phyloP scores from a whole-genome alignment of 64 coral and sea anemone species.

The Montipora capricornis region DNA sequence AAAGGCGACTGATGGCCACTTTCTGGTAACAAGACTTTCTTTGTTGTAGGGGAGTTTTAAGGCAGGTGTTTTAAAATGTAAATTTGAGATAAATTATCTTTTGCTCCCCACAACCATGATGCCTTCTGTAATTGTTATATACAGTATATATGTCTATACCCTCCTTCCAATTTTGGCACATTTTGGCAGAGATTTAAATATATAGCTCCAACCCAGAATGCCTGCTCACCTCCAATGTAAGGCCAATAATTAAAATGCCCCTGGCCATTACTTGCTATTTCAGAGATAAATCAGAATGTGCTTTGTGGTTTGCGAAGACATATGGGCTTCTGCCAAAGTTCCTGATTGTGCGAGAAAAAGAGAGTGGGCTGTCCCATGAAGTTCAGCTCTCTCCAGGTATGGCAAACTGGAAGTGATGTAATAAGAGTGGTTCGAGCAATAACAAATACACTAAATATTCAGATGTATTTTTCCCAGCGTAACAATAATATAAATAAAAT shows the following conservation, averaged over 20 bases:
- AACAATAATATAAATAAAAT: background rate
- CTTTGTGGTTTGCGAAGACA: background rate
- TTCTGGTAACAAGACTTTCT: too few relatives aligned
- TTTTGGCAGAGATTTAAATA: background rate
- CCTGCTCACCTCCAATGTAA: background rate
- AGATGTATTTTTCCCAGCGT: background rate
- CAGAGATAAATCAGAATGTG: constrained; percentile 1
- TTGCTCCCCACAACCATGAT: too few relatives aligned
- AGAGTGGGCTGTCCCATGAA: background rate
- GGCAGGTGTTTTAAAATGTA: too few relatives aligned
- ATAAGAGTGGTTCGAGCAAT: background rate
- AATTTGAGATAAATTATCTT: too few relatives aligned
- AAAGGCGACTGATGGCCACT: too few relatives aligned
- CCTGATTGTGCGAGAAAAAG: background rate
- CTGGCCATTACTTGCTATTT: constrained; percentile 4
- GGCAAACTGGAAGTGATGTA: background rate
- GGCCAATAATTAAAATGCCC: background rate
- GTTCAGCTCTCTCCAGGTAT: background rate
- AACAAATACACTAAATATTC: background rate
- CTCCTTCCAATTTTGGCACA: background rate
- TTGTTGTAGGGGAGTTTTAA: too few relatives aligned
- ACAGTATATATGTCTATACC: background rate
- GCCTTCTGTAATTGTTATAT: background rate
- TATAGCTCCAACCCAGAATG: background rate
- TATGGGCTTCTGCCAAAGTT: background rate